Evolutionary conservation across 2,888 invertebrate species (phyloP).

Genomic region (Fabriciana adippe): DNA sequence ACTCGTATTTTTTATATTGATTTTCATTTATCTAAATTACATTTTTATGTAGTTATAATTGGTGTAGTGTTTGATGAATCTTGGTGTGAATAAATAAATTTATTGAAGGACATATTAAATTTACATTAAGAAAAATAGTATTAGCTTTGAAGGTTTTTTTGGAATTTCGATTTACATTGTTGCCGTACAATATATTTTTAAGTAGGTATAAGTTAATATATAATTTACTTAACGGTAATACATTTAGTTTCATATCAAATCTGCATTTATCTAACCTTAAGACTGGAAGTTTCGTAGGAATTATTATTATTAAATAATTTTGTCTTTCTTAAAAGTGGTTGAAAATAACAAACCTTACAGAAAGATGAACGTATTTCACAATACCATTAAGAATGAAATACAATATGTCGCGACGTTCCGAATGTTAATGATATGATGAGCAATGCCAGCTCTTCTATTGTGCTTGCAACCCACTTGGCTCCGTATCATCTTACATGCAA

Average conservation of each 20-base stretch:
- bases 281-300: too few relatives aligned
- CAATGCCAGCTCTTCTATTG: slow-evolving; percentile 51
- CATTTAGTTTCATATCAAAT: too few relatives aligned
- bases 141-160: too few relatives aligned
- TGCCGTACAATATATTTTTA: too few relatives aligned
- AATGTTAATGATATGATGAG: slow-evolving; percentile 57
- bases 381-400: slow-evolving; percentile 45
- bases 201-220: too few relatives aligned
- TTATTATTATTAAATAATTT: background rate
- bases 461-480: slow-evolving; percentile 70
- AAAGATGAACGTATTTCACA: slow-evolving; percentile 14
- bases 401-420: slow-evolving; percentile 51
- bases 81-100: too few relatives aligned
- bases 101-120: too few relatives aligned
- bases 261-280: too few relatives aligned
- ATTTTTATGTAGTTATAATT: background rate
- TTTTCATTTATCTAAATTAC: background rate
- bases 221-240: too few relatives aligned
- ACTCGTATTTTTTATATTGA: background rate
- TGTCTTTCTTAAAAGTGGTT: slow-evolving; percentile 11
- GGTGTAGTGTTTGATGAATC: too few relatives aligned
- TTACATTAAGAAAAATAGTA: too few relatives aligned
- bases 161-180: too few relatives aligned
- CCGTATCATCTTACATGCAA: slow-evolving; percentile 56
- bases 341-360: slow-evolving; percentile 15